Conservation (phyloP, 2,888 invertebrate genomes). For the Aporophyla lueneburgensis region DNA sequence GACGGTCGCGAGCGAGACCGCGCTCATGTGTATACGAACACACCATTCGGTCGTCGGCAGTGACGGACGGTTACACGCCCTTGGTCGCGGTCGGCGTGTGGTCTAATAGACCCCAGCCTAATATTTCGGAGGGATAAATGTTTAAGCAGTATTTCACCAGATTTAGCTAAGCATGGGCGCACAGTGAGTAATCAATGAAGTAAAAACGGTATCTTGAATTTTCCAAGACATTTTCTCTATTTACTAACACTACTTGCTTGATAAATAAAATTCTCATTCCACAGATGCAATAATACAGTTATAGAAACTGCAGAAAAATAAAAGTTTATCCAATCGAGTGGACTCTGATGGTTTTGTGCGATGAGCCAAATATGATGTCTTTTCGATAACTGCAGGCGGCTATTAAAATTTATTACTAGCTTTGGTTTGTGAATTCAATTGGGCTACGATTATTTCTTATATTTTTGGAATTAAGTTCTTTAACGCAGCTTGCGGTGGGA, state of each 20-base stretch:
- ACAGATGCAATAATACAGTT: constrained; percentile 26
- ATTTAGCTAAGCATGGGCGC: too few species aligned
- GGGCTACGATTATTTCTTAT: neutral
- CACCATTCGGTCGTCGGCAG: neutral
- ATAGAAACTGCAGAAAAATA: constrained; percentile 30
- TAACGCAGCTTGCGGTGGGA: too few species aligned
- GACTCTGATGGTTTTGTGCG: constrained; percentile 50
- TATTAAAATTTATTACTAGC: constrained; percentile 25
- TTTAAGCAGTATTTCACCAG: too few species aligned
- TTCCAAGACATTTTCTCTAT: constrained; percentile 16
- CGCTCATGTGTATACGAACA: too few species aligned
- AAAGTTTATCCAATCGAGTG: constrained; percentile 33
- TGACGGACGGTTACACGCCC: neutral
- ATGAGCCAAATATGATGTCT: constrained; percentile 45
- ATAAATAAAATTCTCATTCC: constrained; percentile 16
- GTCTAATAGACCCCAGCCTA: too few species aligned
- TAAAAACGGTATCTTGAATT: neutral
- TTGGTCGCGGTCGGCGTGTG: too few species aligned
- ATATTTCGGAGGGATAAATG: too few species aligned
- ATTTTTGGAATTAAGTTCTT: neutral
- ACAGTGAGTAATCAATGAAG: neutral
- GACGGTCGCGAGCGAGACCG: too few species aligned
- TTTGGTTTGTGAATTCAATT: constrained; percentile 9
- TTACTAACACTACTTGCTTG: constrained; percentile 7
- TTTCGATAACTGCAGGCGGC: constrained; percentile 47